A percentile compares a stretch with the other conserved stretches of the same genome.
phyloP scores from a whole-genome alignment of 2,888 invertebrate species.

The Shargacucullia verbasci region DNA sequence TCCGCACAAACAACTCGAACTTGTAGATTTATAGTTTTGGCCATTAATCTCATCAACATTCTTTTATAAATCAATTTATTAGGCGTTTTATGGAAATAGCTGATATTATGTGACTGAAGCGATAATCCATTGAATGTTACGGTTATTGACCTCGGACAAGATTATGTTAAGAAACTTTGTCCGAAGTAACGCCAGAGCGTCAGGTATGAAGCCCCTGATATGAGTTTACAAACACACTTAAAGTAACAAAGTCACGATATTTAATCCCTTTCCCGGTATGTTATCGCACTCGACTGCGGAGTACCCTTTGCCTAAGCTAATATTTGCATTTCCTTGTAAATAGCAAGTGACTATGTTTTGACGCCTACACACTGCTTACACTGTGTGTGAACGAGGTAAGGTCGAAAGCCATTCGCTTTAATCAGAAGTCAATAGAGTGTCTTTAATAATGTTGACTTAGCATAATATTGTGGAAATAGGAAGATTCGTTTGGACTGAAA shows the following conservation, averaged over 20 bases:
- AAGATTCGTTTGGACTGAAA: neutral
- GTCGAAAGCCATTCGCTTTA: constrained; percentile 55
- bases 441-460: constrained; percentile 29
- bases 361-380: constrained; percentile 58
- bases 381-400: constrained; percentile 49
- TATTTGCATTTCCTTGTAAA: constrained; percentile 73
- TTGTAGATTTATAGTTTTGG: constrained; percentile 22
- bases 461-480: constrained; percentile 15
- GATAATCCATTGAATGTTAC: neutral
- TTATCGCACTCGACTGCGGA: constrained; percentile 65
- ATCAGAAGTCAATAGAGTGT: constrained; percentile 52
- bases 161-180: constrained; percentile 36
- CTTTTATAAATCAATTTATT: constrained; percentile 21
- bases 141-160: constrained; percentile 18
- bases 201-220: constrained; percentile 46
- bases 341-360: constrained; percentile 64
- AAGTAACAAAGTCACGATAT: constrained; percentile 62
- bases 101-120: constrained; percentile 4
- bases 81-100: constrained; percentile 15
- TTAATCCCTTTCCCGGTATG: constrained; percentile 65
- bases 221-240: constrained; percentile 52
- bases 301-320: constrained; percentile 73
- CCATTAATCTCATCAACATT: constrained; percentile 29
- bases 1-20: constrained; percentile 28
- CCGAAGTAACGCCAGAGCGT: constrained; percentile 29